Evolutionary conservation across 2,113 vertebrate genomes (phyloP).

Genomic region (Thunnus maccoyii): DNA sequence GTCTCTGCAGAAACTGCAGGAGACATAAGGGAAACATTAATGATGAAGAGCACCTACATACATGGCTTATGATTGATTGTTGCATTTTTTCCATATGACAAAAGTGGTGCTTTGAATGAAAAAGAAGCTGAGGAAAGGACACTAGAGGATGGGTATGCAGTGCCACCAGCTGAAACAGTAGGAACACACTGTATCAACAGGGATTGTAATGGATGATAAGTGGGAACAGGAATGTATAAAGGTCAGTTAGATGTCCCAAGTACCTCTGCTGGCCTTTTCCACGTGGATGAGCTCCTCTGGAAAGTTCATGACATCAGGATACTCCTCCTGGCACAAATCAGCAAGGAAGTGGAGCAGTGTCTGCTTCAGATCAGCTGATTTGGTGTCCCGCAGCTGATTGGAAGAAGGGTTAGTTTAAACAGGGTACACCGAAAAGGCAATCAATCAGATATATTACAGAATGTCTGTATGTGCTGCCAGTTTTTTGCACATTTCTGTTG

Average conservation of each 20-base stretch:
- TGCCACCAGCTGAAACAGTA: not conserved
- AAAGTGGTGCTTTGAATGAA: not conserved
- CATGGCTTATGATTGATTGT: not conserved
- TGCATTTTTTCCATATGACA: not conserved
- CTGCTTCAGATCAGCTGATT: constrained; percentile 88
- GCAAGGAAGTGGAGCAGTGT: constrained; percentile 92
- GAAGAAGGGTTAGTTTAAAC: constrained; percentile 26
- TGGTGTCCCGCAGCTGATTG: constrained; percentile 87
- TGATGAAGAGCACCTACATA: not conserved
- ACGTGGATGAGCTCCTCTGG: constrained; percentile 91
- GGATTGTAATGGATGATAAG: not conserved
- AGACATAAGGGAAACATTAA: not conserved
- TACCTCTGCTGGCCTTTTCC: constrained; percentile 95
- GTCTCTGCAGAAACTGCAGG: constrained; percentile 87
- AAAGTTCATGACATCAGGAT: constrained; percentile 90
- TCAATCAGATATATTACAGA: constrained; percentile 13
- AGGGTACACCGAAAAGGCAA: not conserved
- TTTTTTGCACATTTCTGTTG: not conserved
- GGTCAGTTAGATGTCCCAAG: not conserved
- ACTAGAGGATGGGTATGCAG: not conserved
- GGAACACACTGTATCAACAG: not conserved
- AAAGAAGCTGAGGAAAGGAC: not conserved
- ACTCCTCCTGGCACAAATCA: constrained; percentile 88
- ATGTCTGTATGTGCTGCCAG: not conserved
- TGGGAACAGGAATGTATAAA: not conserved